phyloP scores from a whole-genome alignment of 2,797 vertebrate genomes.

The Gila robusta region DNA sequence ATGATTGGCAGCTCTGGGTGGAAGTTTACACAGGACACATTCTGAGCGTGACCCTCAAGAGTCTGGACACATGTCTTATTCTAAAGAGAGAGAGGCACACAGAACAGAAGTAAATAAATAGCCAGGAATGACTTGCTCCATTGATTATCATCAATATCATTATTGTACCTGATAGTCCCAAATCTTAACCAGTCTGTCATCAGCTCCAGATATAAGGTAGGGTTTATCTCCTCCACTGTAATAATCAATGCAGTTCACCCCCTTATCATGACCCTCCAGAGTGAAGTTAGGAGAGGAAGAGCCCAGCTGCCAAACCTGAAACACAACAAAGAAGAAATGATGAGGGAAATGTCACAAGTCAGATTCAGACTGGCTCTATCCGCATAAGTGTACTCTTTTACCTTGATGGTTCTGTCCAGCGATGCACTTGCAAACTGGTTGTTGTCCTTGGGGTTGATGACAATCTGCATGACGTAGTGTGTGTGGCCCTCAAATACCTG shows the following conservation, averaged over 20 bases:
- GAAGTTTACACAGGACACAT: constrained; percentile 97
- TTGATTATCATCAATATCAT: background rate
- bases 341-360: background rate
- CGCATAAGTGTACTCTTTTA: constrained; percentile 61
- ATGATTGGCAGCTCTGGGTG: constrained; percentile 97
- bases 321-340: constrained; percentile 20
- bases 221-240: constrained; percentile 99
- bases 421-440: constrained; percentile 99
- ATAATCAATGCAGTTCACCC: constrained; percentile 98
- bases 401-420: constrained; percentile 97
- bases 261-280: constrained; percentile 96
- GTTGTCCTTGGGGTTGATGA: constrained; percentile 98
- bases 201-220: constrained; percentile 96
- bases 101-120: background rate
- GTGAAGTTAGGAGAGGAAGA: constrained; percentile 98
- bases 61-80: constrained; percentile 99
- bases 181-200: constrained; percentile 97
- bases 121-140: background rate
- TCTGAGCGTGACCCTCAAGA: constrained; percentile 95
- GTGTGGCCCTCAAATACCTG: constrained; percentile 99
- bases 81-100: constrained; percentile 69
- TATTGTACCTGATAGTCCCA: constrained; percentile 95
- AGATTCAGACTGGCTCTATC: background rate
- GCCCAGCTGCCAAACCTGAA: constrained; percentile 96
- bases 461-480: constrained; percentile 99